phyloP scores from a whole-genome alignment of 2,888 invertebrate species.

The Sminthurides aquaticus region DNA sequence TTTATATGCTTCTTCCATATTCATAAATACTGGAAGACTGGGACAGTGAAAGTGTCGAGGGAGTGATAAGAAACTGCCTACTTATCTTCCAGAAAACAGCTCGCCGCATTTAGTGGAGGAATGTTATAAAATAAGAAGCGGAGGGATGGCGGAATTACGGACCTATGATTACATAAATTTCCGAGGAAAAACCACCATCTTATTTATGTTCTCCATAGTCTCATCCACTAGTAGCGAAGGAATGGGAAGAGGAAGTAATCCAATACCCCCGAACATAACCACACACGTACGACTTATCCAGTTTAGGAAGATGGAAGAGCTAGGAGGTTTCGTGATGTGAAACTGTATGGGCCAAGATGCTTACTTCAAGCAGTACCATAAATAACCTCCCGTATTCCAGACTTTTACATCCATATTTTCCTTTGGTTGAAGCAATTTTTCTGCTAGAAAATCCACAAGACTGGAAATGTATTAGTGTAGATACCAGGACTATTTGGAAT shows the following conservation, averaged over 20 bases:
- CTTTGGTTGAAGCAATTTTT: background rate
- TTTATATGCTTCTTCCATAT: too few relatives aligned
- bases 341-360: too few relatives aligned
- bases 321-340: background rate
- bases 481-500: too few relatives aligned
- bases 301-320: too few relatives aligned
- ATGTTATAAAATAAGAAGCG: too few relatives aligned
- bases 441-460: background rate
- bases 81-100: too few relatives aligned
- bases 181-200: background rate
- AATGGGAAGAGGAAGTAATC: background rate
- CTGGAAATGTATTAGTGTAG: too few relatives aligned
- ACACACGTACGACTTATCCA: background rate
- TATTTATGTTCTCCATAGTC: background rate
- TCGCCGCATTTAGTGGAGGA: too few relatives aligned
- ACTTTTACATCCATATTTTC: background rate
- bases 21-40: too few relatives aligned
- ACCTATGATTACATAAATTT: background rate
- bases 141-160: background rate
- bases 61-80: too few relatives aligned
- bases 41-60: too few relatives aligned
- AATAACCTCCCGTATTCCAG: background rate
- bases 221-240: background rate
- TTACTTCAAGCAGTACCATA: background rate
- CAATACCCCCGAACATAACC: too few relatives aligned